Base-by-base conservation (phyloP, 2,888 invertebrate species). In the Ormyrus pomaceus region DNA sequence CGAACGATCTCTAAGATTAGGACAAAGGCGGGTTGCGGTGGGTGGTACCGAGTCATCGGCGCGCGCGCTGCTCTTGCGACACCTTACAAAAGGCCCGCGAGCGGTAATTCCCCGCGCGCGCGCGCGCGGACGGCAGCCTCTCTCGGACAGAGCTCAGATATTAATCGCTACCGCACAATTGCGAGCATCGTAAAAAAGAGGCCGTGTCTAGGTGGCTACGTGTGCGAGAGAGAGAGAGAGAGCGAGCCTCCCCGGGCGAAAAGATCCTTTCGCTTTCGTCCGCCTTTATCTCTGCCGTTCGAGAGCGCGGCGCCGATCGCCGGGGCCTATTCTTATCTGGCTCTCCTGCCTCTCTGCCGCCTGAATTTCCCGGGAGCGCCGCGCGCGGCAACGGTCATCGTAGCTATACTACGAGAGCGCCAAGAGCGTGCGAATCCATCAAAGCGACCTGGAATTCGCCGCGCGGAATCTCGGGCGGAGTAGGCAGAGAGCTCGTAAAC, bases 11-110 rank as follows among this genome's bases (percentile, higher is more conserved):
- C 50, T n/a, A 11, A 72, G 71, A 80, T 80, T 80, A 74, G 70
- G 71, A 80, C 76, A 75, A 79, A 75, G 79, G 56, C 50, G n/a
- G 66, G 34, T 45, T 76, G 48, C 82, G 79, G 83, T 84, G 83
- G 84, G 84, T 84, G 84, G 84, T 83, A 77, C 79, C 82, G 80
- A 80, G 80, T 83, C 83, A 82, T 82, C 81, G 34, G 81, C 59
- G 59, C 4, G 59, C 4, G 11, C 56, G 45, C 45, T 8, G 34
- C 34, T 55, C 51, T 56, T 50, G 62, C 77, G 4, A n/a, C 48
- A 11, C 2, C n/a, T 34, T 34, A 34, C 34, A 34, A 34, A 34
- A 34, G 34, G 34, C 34, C 34, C 34, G 34, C 34, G 34, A 34
- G 34, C 34, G 34, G 34, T 34, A 34, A 34, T 34, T 34, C 34